Percentiles rank a stretch among this genome's conserved stretches.
Evolutionary conservation across 2,888 invertebrate species (phyloP).

Genomic region (Ptilodon capucinus): DNA sequence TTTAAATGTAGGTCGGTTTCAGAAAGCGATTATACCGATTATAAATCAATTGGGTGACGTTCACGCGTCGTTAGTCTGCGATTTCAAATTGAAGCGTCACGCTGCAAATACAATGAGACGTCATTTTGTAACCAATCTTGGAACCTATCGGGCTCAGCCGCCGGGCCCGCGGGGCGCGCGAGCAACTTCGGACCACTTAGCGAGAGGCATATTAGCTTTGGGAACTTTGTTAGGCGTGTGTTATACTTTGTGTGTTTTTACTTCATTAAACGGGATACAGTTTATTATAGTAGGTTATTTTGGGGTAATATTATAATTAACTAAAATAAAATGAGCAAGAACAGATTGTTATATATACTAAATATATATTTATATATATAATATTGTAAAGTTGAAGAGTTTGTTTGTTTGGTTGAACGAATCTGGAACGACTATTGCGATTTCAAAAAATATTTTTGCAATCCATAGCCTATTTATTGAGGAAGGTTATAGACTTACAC

Average conservation of each 20-base stretch:
- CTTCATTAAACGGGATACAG: background rate
- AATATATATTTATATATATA: too few species aligned
- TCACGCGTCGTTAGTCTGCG: constrained; percentile 2
- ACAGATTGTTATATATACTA: too few species aligned
- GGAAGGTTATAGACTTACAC: too few species aligned
- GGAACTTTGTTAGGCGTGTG: background rate
- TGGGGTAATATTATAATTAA: background rate
- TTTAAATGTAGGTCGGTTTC: background rate
- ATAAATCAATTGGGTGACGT: background rate
- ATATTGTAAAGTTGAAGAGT: too few species aligned
- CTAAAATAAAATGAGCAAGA: too few species aligned
- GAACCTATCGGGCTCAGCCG: constrained; percentile 5
- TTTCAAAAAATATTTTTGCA: too few species aligned
- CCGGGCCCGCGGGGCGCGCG: background rate
- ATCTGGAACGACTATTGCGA: too few species aligned
- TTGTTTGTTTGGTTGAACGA: too few species aligned
- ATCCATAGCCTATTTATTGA: too few species aligned
- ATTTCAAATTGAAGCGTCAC: constrained; percentile 6
- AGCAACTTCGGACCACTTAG: background rate
- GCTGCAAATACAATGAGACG: constrained; percentile 20
- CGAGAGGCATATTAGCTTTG: background rate
- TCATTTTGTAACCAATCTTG: constrained; percentile 18
- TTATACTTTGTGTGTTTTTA: background rate
- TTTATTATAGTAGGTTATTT: background rate
- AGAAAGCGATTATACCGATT: background rate